Evolutionary conservation across 1,140 invertebrate genomes (phyloP).

Genomic region (Zaprionus taronus): DNA sequence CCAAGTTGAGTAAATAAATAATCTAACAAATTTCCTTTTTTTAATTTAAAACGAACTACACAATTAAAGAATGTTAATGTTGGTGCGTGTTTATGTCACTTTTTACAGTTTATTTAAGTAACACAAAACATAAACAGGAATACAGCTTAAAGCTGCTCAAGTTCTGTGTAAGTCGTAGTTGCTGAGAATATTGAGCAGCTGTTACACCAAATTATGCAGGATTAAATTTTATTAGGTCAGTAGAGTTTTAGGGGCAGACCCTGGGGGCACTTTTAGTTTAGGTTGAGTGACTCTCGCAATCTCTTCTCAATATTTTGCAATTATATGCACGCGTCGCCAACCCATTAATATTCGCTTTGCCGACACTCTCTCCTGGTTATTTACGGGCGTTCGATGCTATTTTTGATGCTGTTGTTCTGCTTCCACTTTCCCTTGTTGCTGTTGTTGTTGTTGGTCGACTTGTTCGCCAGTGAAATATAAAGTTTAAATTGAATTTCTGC

Average conservation of each 20-base stretch:
- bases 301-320: slow-evolving; percentile 71
- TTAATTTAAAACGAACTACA: background rate
- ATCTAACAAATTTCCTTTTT: no score
- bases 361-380: background rate
- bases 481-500: slow-evolving; percentile 82
- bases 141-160: background rate
- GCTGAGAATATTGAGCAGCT: slow-evolving; percentile 26
- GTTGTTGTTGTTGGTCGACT: slow-evolving; percentile 29
- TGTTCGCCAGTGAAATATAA: slow-evolving; percentile 70
- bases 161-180: background rate
- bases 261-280: slow-evolving; percentile 54
- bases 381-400: slow-evolving; percentile 15
- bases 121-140: background rate
- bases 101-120: background rate
- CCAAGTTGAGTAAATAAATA: background rate
- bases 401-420: slow-evolving; percentile 17
- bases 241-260: slow-evolving; percentile 15
- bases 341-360: slow-evolving; percentile 4
- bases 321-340: slow-evolving; percentile 68
- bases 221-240: background rate
- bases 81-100: background rate
- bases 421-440: slow-evolving; percentile 12
- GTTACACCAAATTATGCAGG: slow-evolving; percentile 17
- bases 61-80: background rate
- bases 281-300: slow-evolving; percentile 40